Evolutionary conservation across 2,797 vertebrate genomes (phyloP), one percentile per base, ranked within the genome.

Genomic region (Bradypodion pumilum): DNA sequence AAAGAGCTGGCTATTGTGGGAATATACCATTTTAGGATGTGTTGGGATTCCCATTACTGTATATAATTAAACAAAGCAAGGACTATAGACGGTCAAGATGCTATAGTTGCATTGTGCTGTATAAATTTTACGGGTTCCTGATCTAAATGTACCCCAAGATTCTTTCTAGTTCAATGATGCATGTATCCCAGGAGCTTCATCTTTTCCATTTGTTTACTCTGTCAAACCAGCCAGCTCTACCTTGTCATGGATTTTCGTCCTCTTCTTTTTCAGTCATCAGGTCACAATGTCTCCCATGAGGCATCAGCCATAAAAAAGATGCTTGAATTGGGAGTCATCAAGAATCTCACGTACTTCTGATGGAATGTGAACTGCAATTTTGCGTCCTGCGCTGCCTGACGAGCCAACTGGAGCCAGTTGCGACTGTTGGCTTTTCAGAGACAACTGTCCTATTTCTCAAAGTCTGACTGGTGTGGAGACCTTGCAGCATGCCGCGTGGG

Each of bases 261-360:
- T 60, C 60, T 90, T 69, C 0, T 92, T 86, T 83, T 0, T 0
- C 92, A 97, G 96, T 81, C 86, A 0, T 95, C 96, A 0, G 96
- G 93, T 86, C 96, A 97, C 93, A 97, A 97, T 0, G 91, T 96
- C 66, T 95, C 95, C 0, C 92, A 95, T 0, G 96, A 97, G 92
- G 95, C 96, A 0, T 16, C 93, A 78, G 95, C 95, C 87, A 96
- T 97, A 92, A 96, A 95, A 80, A 79, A 90, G 85, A 95, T 97
- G 92, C 94, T 96, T 82, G 95, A 96, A 79, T 83, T 96, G 46
- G 95, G 95, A 56, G 92, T 95, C 0, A 5, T 97, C 88, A 96
- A 91, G 94, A 96, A 96, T 91, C 95, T 97, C 87, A 96, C 96
- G 0, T 94, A 93, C 92, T 96, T 95, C 94, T 96, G 94, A 96